phyloP scores from a whole-genome alignment of 2,113 vertebrate genomes.

The Lophura nycthemera region DNA sequence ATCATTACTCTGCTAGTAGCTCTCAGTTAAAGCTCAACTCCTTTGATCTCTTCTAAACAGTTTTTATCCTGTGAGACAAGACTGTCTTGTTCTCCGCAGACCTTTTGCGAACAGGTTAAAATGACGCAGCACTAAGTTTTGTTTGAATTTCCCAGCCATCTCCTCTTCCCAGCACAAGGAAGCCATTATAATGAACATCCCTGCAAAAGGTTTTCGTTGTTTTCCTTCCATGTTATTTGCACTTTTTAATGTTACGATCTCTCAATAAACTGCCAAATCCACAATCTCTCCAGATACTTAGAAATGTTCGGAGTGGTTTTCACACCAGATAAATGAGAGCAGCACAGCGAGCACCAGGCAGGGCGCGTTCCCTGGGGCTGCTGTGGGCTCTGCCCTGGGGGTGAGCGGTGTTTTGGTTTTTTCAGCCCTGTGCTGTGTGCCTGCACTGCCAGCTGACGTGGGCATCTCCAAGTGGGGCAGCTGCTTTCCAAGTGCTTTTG shows the following conservation, averaged over 20 bases:
- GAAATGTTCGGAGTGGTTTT: fast-evolving
- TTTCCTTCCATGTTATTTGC: background rate
- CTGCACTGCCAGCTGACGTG: background rate
- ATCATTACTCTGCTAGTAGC: background rate
- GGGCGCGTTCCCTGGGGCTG: background rate
- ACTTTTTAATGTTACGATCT: background rate
- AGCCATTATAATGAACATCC: background rate
- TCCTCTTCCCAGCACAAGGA: background rate
- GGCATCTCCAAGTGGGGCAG: fast-evolving
- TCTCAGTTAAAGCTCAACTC: background rate
- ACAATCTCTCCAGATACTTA: fast-evolving
- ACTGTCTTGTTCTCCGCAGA: background rate
- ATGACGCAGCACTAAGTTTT: background rate
- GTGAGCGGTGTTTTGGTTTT: background rate
- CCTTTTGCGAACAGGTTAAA: background rate
- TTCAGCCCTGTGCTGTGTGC: background rate
- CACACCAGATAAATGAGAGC: background rate
- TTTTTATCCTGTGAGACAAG: background rate
- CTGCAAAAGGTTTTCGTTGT: background rate
- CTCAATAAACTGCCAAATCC: background rate
- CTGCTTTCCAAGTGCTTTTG: background rate
- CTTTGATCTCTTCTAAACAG: background rate
- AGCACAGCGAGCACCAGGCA: background rate
- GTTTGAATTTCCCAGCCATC: background rate
- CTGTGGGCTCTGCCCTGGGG: background rate